Percentiles rank a stretch among this genome's conserved stretches.
Conservation (phyloP, 2,888 invertebrate genomes). For the Lithophane semibrunnea region DNA sequence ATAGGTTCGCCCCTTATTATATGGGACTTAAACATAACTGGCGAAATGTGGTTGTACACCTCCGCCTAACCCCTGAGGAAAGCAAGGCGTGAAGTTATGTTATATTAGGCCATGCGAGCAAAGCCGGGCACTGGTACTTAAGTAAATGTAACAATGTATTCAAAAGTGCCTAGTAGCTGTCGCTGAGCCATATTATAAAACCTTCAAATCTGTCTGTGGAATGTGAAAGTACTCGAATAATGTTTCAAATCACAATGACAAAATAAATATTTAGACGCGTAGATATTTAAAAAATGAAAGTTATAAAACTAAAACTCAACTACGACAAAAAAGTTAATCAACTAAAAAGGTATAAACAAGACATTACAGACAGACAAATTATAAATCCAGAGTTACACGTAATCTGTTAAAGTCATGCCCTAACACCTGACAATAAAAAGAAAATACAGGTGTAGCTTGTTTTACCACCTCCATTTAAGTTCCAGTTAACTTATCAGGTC, state of each 20-base stretch:
- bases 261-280: not conserved
- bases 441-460: not conserved
- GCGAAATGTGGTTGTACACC: not conserved
- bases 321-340: no score
- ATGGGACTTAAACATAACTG: not conserved
- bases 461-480: not conserved
- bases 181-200: slow-evolving; percentile 13
- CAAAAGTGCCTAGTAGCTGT: slow-evolving; percentile 1
- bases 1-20: no score
- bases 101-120: not conserved
- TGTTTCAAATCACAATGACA: slow-evolving; percentile 26
- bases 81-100: not conserved
- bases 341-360: no score
- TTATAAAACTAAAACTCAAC: no score
- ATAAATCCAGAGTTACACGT: no score
- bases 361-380: no score
- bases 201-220: slow-evolving; percentile 51
- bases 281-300: not conserved
- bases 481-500: not conserved
- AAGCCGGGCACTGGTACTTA: not conserved
- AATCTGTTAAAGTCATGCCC: no score
- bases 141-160: slow-evolving; percentile 7
- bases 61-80: no score
- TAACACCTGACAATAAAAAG: not conserved
- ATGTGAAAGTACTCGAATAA: slow-evolving; percentile 55